Evolutionary conservation across 1,140 invertebrate species (phyloP).

Genomic region (Cydia strobilella): DNA sequence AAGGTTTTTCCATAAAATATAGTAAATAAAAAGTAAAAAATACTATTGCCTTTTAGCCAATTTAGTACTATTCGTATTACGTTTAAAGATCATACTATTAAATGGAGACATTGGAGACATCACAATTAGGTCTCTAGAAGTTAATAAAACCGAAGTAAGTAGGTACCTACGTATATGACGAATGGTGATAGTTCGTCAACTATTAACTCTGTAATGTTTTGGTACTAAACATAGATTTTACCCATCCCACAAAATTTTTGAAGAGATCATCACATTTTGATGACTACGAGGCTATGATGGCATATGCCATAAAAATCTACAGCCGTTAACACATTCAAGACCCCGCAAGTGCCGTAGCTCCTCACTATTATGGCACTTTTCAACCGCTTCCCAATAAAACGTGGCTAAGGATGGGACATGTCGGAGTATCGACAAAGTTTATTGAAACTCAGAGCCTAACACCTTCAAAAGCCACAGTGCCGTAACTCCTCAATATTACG

Average conservation of each 20-base stretch:
- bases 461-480: background rate
- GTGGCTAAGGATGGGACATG: background rate
- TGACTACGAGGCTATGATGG: background rate
- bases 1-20: too few relatives aligned
- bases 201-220: too few relatives aligned
- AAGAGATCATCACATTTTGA: background rate
- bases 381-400: slow-evolving; percentile 12
- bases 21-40: too few relatives aligned
- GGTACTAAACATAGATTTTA: background rate
- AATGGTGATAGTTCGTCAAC: too few relatives aligned
- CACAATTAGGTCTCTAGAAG: too few relatives aligned
- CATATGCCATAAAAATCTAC: slow-evolving; percentile 10
- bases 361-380: slow-evolving; percentile 22
- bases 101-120: too few relatives aligned
- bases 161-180: too few relatives aligned
- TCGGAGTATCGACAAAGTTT: background rate
- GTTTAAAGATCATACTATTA: too few relatives aligned
- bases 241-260: background rate
- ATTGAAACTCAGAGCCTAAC: too few relatives aligned
- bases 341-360: background rate
- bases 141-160: too few relatives aligned
- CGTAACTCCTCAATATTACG: background rate
- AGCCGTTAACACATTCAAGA: slow-evolving; percentile 21
- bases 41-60: too few relatives aligned
- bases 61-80: too few relatives aligned